These are phyloP conservation scores for Pterostichus niger DNA, from an alignment of 2,888 invertebrate genomes.

Conservation along the genomic window DNA sequence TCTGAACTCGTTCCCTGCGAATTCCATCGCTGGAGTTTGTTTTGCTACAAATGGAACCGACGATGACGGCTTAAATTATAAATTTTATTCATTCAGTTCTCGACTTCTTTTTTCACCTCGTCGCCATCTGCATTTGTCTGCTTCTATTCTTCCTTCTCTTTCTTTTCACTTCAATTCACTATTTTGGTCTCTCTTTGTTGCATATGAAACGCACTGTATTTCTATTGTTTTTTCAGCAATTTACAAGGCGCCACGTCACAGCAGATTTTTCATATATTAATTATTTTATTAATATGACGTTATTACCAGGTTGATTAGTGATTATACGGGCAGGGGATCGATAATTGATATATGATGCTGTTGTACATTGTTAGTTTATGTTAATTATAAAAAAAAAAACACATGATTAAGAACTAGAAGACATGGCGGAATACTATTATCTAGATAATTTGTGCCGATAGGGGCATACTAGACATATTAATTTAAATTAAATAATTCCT, in stretches of 20 bases:
- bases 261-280: too few species aligned
- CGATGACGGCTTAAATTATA: slow-evolving; percentile 63
- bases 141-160: slow-evolving; percentile 1
- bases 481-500: background rate
- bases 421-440: too few species aligned
- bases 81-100: slow-evolving; percentile 59
- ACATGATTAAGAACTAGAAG: too few species aligned
- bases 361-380: background rate
- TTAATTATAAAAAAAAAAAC: too few species aligned
- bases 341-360: background rate
- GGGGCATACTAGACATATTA: background rate
- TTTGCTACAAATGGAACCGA: slow-evolving; percentile 63
- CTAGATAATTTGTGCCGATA: too few species aligned
- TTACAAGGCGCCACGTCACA: too few species aligned
- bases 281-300: too few species aligned
- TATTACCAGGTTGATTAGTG: too few species aligned
- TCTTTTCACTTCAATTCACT: background rate
- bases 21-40: slow-evolving; percentile 52
- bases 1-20: slow-evolving; percentile 26
- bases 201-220: too few species aligned
- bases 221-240: too few species aligned
- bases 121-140: slow-evolving; percentile 31
- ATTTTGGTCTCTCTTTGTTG: background rate
- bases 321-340: too few species aligned
- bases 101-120: slow-evolving; percentile 47